A percentile compares a stretch with the other conserved stretches of the same genome.
Conservation (phyloP, 2,797 vertebrate species). For the Atherinosoma microstoma region DNA sequence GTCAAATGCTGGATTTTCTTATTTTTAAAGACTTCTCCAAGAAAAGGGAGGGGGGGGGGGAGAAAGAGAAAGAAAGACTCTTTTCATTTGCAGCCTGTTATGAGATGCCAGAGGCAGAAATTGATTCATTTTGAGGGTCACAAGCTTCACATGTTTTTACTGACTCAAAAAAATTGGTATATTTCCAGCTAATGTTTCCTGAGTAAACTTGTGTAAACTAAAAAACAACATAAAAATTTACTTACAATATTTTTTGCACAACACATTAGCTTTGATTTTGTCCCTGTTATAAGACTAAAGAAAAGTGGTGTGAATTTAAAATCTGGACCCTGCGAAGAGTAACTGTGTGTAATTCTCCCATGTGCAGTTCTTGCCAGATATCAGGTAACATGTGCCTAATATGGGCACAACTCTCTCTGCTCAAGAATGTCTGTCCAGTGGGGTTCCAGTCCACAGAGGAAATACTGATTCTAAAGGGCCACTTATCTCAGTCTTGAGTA, state of each 20-base stretch:
- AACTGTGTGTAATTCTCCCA: slow-evolving; percentile 31
- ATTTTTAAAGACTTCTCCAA: too few relatives aligned
- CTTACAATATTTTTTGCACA: not conserved
- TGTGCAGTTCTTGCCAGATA: slow-evolving; percentile 47
- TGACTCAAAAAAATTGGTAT: too few relatives aligned
- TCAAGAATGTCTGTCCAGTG: slow-evolving; percentile 64
- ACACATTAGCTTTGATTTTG: not conserved
- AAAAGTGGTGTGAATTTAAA: slow-evolving; percentile 13
- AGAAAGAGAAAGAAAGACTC: too few relatives aligned
- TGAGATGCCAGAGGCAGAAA: too few relatives aligned
- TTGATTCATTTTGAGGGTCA: too few relatives aligned
- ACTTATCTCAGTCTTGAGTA: slow-evolving; percentile 12
- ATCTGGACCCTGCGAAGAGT: slow-evolving; percentile 14
- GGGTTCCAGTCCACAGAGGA: slow-evolving; percentile 49
- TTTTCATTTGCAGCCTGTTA: too few relatives aligned
- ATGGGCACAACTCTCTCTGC: slow-evolving; percentile 69
- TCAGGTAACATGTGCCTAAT: slow-evolving; percentile 78
- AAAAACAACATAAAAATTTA: not conserved
- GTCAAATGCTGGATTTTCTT: too few relatives aligned
- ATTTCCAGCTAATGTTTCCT: too few relatives aligned
- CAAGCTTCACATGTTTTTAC: too few relatives aligned
- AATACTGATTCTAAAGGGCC: slow-evolving; percentile 54
- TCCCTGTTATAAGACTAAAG: not conserved
- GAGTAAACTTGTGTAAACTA: not conserved
- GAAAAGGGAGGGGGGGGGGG: too few relatives aligned